phyloP scores from a whole-genome alignment of 2,888 invertebrate species.

The Drosophila neonasuta region DNA sequence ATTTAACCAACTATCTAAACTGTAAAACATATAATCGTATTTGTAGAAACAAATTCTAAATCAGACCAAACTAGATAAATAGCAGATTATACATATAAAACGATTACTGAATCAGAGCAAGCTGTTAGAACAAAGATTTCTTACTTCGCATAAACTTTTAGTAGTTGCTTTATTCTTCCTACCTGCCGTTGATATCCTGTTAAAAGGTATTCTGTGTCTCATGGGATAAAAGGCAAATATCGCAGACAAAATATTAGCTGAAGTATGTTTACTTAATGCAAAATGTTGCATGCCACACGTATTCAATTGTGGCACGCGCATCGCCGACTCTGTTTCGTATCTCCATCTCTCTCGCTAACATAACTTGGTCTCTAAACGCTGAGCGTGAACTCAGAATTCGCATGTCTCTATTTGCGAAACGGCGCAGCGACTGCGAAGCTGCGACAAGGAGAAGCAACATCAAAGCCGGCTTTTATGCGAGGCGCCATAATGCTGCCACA shows the following conservation, averaged over 20 bases:
- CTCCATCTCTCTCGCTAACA: neutral
- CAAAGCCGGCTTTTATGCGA: constrained; percentile 71
- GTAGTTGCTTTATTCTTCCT: neutral
- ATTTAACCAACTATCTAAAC: no score
- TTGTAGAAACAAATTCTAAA: no score
- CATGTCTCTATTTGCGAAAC: constrained; percentile 61
- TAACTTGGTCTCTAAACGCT: neutral
- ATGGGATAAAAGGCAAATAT: neutral
- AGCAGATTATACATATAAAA: neutral
- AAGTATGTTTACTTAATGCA: constrained; percentile 37
- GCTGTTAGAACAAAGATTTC: neutral
- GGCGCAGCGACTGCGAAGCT: constrained; percentile 10
- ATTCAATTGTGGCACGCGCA: constrained; percentile 54
- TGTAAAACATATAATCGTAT: no score
- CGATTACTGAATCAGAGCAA: neutral
- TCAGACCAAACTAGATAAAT: neutral
- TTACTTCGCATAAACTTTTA: neutral
- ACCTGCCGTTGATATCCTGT: neutral
- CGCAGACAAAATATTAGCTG: constrained; percentile 7
- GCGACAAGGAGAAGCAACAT: constrained; percentile 37
- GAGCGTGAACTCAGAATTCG: constrained; percentile 10
- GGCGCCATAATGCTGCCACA: constrained; percentile 74
- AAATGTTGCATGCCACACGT: constrained; percentile 46
- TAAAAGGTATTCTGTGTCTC: constrained; percentile 13
- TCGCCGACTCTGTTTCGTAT: constrained; percentile 2